A percentile compares a stretch with the other conserved stretches of the same genome.
These are phyloP conservation scores for Ochlodes sylvanus DNA, from an alignment of 2,888 invertebrate species.

Conservation along the genomic window DNA sequence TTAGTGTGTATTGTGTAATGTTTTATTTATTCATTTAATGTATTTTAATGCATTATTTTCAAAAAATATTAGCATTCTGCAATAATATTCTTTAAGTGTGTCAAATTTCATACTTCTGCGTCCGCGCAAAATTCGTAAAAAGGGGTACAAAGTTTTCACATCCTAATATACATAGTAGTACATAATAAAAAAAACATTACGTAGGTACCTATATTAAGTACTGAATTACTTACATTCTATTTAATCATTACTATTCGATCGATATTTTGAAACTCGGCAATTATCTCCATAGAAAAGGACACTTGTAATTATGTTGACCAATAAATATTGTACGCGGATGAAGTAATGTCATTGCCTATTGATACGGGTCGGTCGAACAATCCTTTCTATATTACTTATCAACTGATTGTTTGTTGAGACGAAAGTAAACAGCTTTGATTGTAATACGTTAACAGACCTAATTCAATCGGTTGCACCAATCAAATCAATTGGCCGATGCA, in stretches of 20 bases:
- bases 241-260: background rate
- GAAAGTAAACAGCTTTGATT: conserved; percentile 44
- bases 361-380: conserved; percentile 18
- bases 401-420: conserved; percentile 39
- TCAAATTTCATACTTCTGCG: too few species aligned
- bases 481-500: conserved; percentile 48
- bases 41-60: too few species aligned
- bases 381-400: conserved; percentile 35
- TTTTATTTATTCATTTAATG: too few species aligned
- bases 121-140: too few species aligned
- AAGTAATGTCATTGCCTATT: conserved; percentile 6
- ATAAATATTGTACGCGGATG: conserved; percentile 8
- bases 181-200: too few species aligned
- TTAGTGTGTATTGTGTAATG: too few species aligned
- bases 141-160: too few species aligned
- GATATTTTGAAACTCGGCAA: background rate
- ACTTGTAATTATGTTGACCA: conserved; percentile 6
- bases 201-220: too few species aligned
- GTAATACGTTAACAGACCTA: conserved; percentile 48
- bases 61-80: too few species aligned
- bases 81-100: too few species aligned
- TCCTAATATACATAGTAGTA: too few species aligned
- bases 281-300: background rate
- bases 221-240: too few species aligned
- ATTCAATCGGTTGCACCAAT: conserved; percentile 48